Evolutionary conservation across 2,113 vertebrate species (phyloP).

Genomic region (Gobiocypris rarus): DNA sequence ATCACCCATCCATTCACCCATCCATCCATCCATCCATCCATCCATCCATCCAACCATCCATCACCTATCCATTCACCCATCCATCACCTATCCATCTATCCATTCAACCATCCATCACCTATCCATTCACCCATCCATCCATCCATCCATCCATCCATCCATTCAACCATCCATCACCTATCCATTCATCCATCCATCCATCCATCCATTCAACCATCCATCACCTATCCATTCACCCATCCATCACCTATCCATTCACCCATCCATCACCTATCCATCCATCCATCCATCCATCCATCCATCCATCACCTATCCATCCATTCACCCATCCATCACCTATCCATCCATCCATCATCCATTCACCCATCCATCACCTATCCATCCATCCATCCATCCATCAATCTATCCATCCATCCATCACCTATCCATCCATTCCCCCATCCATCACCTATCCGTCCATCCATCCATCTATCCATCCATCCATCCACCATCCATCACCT

Average conservation of each 20-base stretch:
- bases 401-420: background rate
- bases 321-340: background rate
- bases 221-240: too few relatives aligned
- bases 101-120: too few relatives aligned
- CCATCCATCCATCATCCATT: background rate
- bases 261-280: background rate
- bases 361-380: background rate
- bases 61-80: background rate
- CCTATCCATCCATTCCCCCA: too few relatives aligned
- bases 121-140: too few relatives aligned
- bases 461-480: background rate
- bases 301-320: too few relatives aligned
- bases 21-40: too few relatives aligned
- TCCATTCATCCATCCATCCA: too few relatives aligned
- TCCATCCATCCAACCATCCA: background rate
- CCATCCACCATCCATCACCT: background rate
- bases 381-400: background rate
- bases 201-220: too few relatives aligned
- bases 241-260: too few relatives aligned
- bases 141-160: background rate
- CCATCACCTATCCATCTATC: too few relatives aligned
- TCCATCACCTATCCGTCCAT: too few relatives aligned
- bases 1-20: background rate
- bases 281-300: too few relatives aligned
- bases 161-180: background rate